Conservation (phyloP, 2,113 vertebrate genomes). For the Elanus axillaris region DNA sequence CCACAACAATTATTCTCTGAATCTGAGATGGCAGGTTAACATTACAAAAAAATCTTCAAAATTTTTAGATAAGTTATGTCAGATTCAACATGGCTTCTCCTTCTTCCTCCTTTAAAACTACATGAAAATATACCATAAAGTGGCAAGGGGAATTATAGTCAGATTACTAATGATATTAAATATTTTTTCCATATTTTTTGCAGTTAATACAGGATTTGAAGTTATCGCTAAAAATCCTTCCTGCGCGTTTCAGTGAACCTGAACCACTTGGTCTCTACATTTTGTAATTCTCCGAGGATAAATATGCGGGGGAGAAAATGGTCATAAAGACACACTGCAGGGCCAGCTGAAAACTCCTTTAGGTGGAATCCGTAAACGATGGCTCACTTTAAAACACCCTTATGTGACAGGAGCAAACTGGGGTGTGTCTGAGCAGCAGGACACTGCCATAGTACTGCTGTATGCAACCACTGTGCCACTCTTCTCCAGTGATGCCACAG, state of each 20-base stretch:
- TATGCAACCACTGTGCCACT: background rate
- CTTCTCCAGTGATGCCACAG: background rate
- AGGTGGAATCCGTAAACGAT: background rate
- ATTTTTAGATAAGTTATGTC: background rate
- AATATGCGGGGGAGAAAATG: background rate
- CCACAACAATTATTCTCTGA: background rate
- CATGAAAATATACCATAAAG: background rate
- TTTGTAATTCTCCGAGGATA: slow-evolving; percentile 16
- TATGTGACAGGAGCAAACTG: background rate
- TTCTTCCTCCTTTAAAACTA: background rate
- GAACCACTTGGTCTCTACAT: background rate
- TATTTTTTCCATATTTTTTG: background rate
- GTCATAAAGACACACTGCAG: background rate
- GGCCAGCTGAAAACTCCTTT: background rate
- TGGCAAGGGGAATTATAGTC: background rate
- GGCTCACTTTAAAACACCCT: background rate
- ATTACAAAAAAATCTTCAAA: background rate
- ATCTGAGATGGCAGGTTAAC: background rate
- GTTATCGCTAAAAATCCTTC: slow-evolving; percentile 28
- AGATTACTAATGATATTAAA: background rate
- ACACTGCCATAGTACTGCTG: background rate
- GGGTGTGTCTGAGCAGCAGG: background rate
- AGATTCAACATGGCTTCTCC: background rate
- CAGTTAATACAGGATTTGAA: background rate
- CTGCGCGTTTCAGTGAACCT: slow-evolving; percentile 23